phyloP scores from a whole-genome alignment of 2,113 vertebrate genomes.

The Sturnira hondurensis region DNA sequence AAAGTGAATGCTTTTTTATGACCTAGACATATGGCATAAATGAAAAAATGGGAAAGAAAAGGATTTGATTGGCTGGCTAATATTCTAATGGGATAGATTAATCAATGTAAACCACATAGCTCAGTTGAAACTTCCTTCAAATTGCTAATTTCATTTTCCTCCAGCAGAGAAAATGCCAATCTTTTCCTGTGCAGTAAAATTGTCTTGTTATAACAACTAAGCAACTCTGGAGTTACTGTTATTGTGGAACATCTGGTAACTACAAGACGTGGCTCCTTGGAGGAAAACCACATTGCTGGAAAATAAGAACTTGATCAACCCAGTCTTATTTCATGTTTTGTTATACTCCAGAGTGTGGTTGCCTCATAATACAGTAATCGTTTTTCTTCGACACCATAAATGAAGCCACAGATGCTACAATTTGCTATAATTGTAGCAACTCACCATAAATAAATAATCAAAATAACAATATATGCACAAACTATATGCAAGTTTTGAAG shows the following conservation, averaged over 20 bases:
- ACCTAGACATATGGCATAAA: conserved; percentile 69
- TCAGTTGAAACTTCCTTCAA: conserved; percentile 78
- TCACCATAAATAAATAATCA: conserved; percentile 81
- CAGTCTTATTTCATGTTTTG: conserved; percentile 79
- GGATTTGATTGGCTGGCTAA: conserved; percentile 73
- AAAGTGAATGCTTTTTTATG: conserved; percentile 73
- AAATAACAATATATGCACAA: conserved; percentile 73
- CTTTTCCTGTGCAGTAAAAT: conserved; percentile 76
- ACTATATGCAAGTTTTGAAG: conserved; percentile 12
- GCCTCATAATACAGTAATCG: conserved; percentile 77
- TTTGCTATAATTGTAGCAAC: conserved; percentile 59
- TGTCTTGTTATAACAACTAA: conserved; percentile 80
- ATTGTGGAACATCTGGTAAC: conserved; percentile 83
- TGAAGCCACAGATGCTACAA: conserved; percentile 77
- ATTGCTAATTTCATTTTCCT: conserved; percentile 81
- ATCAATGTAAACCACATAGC: conserved; percentile 80
- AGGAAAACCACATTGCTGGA: conserved; percentile 75
- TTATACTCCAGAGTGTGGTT: conserved; percentile 72
- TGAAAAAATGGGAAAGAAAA: conserved; percentile 62
- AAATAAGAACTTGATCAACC: conserved; percentile 79
- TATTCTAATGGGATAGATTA: conserved; percentile 78
- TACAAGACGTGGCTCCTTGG: conserved; percentile 79
- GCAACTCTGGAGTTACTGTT: conserved; percentile 76
- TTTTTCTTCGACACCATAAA: conserved; percentile 75
- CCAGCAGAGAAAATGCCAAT: conserved; percentile 82